Percentiles rank a stretch among this genome's conserved stretches.
phyloP scores from a whole-genome alignment of 2,797 vertebrate genomes.

The Danio choprae region DNA sequence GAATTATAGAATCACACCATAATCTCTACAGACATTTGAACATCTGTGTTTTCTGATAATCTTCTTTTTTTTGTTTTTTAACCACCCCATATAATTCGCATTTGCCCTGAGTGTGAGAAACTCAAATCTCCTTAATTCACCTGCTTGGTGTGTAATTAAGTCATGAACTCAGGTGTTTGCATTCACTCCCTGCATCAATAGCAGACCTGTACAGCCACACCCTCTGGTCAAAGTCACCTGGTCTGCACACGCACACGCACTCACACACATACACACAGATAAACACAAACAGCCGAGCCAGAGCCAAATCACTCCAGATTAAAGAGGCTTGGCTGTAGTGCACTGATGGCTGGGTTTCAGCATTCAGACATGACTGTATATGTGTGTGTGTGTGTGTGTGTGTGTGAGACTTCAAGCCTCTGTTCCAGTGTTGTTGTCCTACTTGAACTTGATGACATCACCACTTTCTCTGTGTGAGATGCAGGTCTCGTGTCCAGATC shows the following conservation, averaged over 20 bases:
- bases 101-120: slow-evolving; percentile 33
- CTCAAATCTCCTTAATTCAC: slow-evolving; percentile 56
- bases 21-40: neutral
- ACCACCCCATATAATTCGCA: neutral
- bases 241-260: slow-evolving; percentile 14
- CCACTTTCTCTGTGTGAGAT: slow-evolving; percentile 49
- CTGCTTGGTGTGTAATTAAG: slow-evolving; percentile 53
- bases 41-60: neutral
- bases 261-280: no score
- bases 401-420: slow-evolving; percentile 36
- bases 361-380: neutral
- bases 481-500: neutral
- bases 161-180: slow-evolving; percentile 62
- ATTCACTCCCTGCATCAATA: slow-evolving; percentile 53
- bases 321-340: slow-evolving; percentile 33
- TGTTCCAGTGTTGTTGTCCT: slow-evolving; percentile 57
- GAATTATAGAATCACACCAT: neutral
- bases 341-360: slow-evolving; percentile 23
- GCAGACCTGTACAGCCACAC: slow-evolving; percentile 68
- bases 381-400: slow-evolving; percentile 31
- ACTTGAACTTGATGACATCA: slow-evolving; percentile 67
- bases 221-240: slow-evolving; percentile 75
- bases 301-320: slow-evolving; percentile 47
- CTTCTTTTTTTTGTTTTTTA: neutral
- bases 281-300: slow-evolving; percentile 15